Evolutionary conservation across 2,888 invertebrate species (phyloP).

Genomic region (Platerodrilus igneus): DNA sequence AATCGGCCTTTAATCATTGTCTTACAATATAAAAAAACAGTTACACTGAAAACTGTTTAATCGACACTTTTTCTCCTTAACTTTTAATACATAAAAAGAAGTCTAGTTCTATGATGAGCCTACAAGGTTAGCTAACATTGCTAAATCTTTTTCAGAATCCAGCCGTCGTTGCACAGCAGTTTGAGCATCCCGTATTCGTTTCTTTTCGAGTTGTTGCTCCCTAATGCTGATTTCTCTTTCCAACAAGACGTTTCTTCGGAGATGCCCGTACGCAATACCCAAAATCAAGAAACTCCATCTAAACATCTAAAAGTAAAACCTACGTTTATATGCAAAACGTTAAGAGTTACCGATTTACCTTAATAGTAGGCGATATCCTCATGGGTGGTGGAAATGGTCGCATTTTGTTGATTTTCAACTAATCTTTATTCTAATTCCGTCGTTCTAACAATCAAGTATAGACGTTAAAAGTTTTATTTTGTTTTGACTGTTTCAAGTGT

Average conservation of each 20-base stretch:
- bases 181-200: constrained; percentile 35
- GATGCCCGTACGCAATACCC: constrained; percentile 41
- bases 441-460: too few relatives aligned
- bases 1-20: too few relatives aligned
- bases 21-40: too few relatives aligned
- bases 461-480: too few relatives aligned
- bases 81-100: too few relatives aligned
- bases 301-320: constrained; percentile 22
- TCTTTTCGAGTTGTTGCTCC: constrained; percentile 34
- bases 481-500: too few relatives aligned
- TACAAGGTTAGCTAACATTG: constrained; percentile 10
- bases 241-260: constrained; percentile 31
- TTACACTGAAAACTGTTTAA: too few relatives aligned
- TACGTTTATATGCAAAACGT: background rate
- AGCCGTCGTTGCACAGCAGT: constrained; percentile 24
- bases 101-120: too few relatives aligned
- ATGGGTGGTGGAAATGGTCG: constrained; percentile 6
- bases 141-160: constrained; percentile 22
- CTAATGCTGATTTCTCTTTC: constrained; percentile 34
- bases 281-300: constrained; percentile 41
- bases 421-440: too few relatives aligned
- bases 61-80: too few relatives aligned
- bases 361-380: constrained; percentile 2
- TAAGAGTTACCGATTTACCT: constrained; percentile 4
- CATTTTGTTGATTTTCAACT: too few relatives aligned